Percentiles rank a stretch among this genome's conserved stretches.
Conservation (phyloP, 2,113 vertebrate species). For the Saimiri boliviensis region DNA sequence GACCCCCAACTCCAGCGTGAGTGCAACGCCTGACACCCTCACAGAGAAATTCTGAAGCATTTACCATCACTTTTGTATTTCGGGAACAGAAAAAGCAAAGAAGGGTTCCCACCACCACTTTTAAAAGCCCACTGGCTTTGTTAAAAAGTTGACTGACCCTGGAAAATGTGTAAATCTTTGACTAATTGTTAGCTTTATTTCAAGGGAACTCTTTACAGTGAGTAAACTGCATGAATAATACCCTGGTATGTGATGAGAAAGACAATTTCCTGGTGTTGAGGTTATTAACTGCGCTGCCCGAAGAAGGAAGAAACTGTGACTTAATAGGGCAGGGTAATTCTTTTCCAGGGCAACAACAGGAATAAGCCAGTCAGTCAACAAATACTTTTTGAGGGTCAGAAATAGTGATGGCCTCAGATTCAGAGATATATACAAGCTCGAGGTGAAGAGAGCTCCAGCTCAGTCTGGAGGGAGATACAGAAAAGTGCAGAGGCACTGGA, state of each 20-base stretch:
- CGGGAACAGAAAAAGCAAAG: background rate
- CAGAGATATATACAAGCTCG: background rate
- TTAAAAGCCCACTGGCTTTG: background rate
- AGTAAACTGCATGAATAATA: slow-evolving; percentile 75
- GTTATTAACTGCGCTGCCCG: slow-evolving; percentile 48
- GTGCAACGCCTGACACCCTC: background rate
- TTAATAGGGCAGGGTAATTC: slow-evolving; percentile 50
- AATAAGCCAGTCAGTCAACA: background rate
- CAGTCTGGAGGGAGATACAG: background rate
- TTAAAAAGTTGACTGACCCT: slow-evolving; percentile 15
- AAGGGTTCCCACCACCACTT: background rate
- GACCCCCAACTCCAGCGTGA: background rate
- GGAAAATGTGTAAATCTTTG: slow-evolving; percentile 44
- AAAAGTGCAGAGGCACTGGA: background rate
- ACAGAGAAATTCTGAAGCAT: background rate
- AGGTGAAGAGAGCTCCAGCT: background rate
- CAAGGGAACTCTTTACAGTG: slow-evolving; percentile 54
- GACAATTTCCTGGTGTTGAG: slow-evolving; percentile 74
- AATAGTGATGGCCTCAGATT: background rate
- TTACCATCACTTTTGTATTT: background rate
- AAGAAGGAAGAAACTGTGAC: slow-evolving; percentile 74
- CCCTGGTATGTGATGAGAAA: slow-evolving; percentile 70
- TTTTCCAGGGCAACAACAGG: slow-evolving; percentile 42
- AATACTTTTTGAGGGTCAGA: background rate
- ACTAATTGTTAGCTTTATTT: slow-evolving; percentile 54